phyloP scores from a whole-genome alignment of 53 echinoderm and acorn worm species.

The Temnopleurus reevesii region DNA sequence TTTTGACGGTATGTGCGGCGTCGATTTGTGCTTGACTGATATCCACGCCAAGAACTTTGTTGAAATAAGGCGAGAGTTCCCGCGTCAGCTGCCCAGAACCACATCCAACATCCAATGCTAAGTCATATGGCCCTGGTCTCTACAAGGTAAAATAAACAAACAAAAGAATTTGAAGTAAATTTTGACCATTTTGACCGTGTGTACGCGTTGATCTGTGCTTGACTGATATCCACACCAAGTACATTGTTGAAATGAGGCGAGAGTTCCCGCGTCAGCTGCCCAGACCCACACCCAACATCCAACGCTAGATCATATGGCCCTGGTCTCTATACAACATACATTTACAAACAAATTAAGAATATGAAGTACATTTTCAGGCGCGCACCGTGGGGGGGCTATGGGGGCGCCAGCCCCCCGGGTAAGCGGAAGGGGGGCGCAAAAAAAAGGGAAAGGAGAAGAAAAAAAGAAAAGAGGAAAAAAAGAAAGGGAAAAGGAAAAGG shows the following conservation, averaged over 20 bases:
- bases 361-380: too few relatives aligned
- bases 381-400: too few relatives aligned
- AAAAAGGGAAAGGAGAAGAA: too few relatives aligned
- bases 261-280: conserved; percentile 26
- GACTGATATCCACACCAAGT: conserved; percentile 26
- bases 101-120: neutral
- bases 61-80: neutral
- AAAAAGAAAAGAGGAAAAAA: too few relatives aligned
- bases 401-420: too few relatives aligned
- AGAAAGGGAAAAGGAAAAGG: too few relatives aligned
- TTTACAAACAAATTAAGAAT: too few relatives aligned
- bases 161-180: too few relatives aligned
- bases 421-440: too few relatives aligned
- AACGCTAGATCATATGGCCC: neutral
- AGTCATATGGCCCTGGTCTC: neutral
- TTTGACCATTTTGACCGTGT: too few relatives aligned
- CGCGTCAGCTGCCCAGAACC: conserved; percentile 6
- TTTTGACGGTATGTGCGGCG: neutral
- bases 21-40: neutral
- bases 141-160: neutral
- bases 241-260: conserved; percentile 13
- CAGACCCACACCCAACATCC: conserved; percentile 49
- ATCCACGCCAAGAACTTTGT: neutral
- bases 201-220: too few relatives aligned
- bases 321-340: neutral